Conservation (phyloP, 2,113 vertebrate genomes). For the Cheirogaleus medius region DNA sequence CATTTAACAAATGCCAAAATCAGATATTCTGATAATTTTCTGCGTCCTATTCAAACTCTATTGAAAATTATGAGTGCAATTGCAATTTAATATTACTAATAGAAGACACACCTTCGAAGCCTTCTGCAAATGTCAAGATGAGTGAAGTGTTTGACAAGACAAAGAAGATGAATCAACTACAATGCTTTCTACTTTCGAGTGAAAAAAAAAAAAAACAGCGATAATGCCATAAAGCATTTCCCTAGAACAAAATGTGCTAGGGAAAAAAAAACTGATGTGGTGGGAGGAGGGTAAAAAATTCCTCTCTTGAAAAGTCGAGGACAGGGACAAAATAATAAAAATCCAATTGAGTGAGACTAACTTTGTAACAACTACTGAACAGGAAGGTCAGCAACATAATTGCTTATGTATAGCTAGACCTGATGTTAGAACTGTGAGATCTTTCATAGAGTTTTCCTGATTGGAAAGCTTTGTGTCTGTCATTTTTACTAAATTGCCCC, state of each 20-base stretch:
- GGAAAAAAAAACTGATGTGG: neutral
- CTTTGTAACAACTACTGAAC: slow-evolving; percentile 65
- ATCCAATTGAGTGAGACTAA: slow-evolving; percentile 68
- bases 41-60: slow-evolving; percentile 46
- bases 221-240: slow-evolving; percentile 40
- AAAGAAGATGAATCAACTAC: slow-evolving; percentile 57
- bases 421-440: slow-evolving; percentile 7
- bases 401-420: slow-evolving; percentile 47
- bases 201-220: slow-evolving; percentile 27
- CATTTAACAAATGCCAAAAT: slow-evolving; percentile 50
- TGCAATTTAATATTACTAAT: slow-evolving; percentile 48
- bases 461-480: neutral
- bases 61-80: slow-evolving; percentile 49
- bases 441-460: slow-evolving; percentile 27
- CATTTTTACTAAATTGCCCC: slow-evolving; percentile 22
- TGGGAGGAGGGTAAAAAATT: neutral
- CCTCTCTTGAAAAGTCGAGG: slow-evolving; percentile 64
- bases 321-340: slow-evolving; percentile 73
- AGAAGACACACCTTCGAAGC: slow-evolving; percentile 61
- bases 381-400: slow-evolving; percentile 48
- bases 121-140: slow-evolving; percentile 68
- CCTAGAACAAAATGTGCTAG: slow-evolving; percentile 63
- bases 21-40: slow-evolving; percentile 64
- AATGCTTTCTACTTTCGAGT: slow-evolving; percentile 51
- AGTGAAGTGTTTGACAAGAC: slow-evolving; percentile 72